Evolutionary conservation across 2,888 invertebrate genomes (phyloP).

Genomic region (Creontiades dilutus): DNA sequence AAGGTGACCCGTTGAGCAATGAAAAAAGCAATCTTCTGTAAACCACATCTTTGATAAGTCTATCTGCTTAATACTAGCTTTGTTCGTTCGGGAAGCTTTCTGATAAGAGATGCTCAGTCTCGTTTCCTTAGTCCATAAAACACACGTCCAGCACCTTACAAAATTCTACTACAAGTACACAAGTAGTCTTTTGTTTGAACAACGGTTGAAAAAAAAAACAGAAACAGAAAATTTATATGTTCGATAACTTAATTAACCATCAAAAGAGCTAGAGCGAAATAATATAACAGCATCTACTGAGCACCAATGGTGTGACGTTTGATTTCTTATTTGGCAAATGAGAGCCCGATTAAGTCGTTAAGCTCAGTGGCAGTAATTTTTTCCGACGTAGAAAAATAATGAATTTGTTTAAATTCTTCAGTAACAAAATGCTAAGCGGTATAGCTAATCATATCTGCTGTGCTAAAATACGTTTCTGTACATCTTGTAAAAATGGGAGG

Average conservation of each 20-base stretch:
- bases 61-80: too few species aligned
- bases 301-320: conserved; percentile 46
- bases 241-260: background rate
- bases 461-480: conserved; percentile 47
- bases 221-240: background rate
- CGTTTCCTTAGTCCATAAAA: background rate
- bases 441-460: conserved; percentile 13
- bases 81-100: too few species aligned
- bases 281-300: conserved; percentile 19
- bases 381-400: conserved; percentile 48
- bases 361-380: conserved; percentile 22
- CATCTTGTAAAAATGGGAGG: background rate
- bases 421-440: conserved; percentile 53
- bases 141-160: background rate
- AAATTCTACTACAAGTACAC: background rate
- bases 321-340: conserved; percentile 24
- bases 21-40: too few species aligned
- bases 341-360: background rate
- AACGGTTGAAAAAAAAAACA: background rate
- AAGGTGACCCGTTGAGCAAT: too few species aligned
- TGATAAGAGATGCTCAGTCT: background rate
- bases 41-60: too few species aligned
- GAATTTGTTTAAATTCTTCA: background rate
- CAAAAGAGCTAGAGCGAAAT: background rate
- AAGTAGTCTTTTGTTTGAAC: background rate